Evolutionary conservation across 2,797 vertebrate genomes (phyloP).

Genomic region (Lates japonicus): DNA sequence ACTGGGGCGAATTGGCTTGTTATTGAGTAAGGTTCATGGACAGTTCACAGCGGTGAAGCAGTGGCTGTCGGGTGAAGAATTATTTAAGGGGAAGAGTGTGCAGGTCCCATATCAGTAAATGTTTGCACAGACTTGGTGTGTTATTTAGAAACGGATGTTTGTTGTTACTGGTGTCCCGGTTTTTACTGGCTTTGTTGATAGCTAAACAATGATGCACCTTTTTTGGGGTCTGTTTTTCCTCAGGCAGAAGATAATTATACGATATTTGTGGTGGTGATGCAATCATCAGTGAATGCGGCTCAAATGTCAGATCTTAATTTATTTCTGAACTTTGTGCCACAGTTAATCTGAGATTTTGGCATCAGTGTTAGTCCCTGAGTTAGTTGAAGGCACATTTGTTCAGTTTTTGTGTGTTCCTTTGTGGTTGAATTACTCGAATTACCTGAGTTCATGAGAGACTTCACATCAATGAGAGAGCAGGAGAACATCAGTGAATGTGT

Average conservation of each 20-base stretch:
- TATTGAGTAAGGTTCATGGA: conserved; percentile 47
- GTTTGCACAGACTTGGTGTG: conserved; percentile 27
- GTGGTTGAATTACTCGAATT: conserved; percentile 15
- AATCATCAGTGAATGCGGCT: not conserved
- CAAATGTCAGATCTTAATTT: conserved; percentile 11
- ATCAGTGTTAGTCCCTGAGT: not conserved
- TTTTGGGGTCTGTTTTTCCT: not conserved
- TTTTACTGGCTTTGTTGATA: conserved; percentile 5
- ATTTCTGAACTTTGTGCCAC: conserved; percentile 26
- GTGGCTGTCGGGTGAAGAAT: not conserved
- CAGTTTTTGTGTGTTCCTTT: not conserved
- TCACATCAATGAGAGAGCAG: not conserved
- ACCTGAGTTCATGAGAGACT: not conserved
- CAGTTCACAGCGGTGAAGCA: conserved; percentile 13
- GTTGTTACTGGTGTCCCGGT: conserved; percentile 3
- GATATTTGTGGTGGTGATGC: not conserved
- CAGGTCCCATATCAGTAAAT: conserved; percentile 11
- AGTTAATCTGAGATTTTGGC: not conserved
- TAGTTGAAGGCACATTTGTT: not conserved
- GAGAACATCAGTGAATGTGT: not conserved
- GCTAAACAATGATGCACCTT: not conserved
- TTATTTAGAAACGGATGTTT: conserved; percentile 27
- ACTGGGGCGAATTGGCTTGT: conserved; percentile 24
- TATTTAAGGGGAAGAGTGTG: not conserved
- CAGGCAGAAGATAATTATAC: not conserved